phyloP scores from a whole-genome alignment of 2,113 vertebrate genomes.

The Oreochromis niloticus region DNA sequence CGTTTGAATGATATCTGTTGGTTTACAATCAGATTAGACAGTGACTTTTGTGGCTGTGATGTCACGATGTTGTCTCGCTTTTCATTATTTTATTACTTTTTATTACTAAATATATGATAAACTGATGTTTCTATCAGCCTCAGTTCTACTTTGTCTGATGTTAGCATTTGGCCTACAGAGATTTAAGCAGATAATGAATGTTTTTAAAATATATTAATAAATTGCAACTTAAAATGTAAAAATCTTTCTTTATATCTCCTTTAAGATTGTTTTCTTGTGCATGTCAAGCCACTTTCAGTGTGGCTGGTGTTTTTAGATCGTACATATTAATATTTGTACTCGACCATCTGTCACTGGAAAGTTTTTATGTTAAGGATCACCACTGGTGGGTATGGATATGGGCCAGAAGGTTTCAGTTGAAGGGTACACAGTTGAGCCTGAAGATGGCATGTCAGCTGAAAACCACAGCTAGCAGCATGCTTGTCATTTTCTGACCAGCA shows the following conservation, averaged over 20 bases:
- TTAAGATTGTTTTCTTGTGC: background rate
- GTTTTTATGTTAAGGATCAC: background rate
- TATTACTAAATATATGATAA: background rate
- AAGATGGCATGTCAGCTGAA: background rate
- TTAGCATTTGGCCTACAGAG: background rate
- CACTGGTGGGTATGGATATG: background rate
- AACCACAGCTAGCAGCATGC: background rate
- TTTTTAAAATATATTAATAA: background rate
- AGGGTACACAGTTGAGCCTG: background rate
- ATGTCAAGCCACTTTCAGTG: background rate
- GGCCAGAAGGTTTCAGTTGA: background rate
- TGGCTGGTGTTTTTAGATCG: background rate
- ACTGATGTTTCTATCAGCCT: background rate
- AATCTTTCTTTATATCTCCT: background rate
- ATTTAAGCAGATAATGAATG: background rate
- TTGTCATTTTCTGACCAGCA: background rate
- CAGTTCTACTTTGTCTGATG: background rate
- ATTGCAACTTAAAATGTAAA: background rate
- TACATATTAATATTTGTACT: background rate
- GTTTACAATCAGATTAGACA: background rate
- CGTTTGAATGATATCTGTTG: background rate
- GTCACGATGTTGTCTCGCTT: background rate
- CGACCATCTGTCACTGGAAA: background rate
- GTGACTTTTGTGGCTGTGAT: background rate
- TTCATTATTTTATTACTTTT: background rate